A percentile compares a stretch with the other conserved stretches of the same genome.
phyloP scores from a whole-genome alignment of 2,888 invertebrate genomes.

The Adineta ricciae region DNA sequence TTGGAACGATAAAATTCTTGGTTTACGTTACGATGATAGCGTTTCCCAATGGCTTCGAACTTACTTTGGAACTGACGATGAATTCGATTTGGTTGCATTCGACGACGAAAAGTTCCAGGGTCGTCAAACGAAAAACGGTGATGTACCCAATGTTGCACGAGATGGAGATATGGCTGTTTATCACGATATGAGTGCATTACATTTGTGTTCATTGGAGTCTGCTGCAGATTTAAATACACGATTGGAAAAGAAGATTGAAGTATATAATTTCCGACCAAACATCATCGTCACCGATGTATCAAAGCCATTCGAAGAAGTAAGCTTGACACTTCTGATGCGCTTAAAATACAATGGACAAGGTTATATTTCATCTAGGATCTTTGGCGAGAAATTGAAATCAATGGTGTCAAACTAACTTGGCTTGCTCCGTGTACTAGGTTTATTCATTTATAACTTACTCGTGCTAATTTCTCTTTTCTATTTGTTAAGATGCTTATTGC shows the following conservation, averaged over 20 bases:
- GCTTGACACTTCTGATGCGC: no score
- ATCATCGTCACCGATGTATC: slow-evolving; percentile 52
- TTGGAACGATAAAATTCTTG: slow-evolving; percentile 22
- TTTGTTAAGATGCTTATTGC: neutral
- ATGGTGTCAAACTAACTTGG: neutral
- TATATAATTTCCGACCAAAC: slow-evolving; percentile 61
- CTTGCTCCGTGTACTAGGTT: neutral
- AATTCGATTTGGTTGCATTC: slow-evolving; percentile 22
- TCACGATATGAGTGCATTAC: slow-evolving; percentile 61
- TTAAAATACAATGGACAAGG: neutral
- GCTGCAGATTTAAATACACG: slow-evolving; percentile 60
- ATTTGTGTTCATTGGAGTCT: slow-evolving; percentile 61
- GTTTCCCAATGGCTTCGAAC: slow-evolving; percentile 26
- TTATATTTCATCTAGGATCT: neutral
- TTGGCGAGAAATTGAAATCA: neutral
- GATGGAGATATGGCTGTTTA: slow-evolving; percentile 38
- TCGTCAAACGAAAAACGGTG: neutral
- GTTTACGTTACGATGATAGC: slow-evolving; percentile 23
- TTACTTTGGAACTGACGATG: slow-evolving; percentile 17
- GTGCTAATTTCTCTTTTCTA: neutral
- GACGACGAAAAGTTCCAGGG: slow-evolving; percentile 12
- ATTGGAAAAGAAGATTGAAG: slow-evolving; percentile 51
- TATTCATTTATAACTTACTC: neutral
- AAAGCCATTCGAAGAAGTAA: neutral
- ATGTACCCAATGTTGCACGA: neutral